Evolutionary conservation across 1,140 invertebrate species (phyloP).

Genomic region (Drosophila triauraria): DNA sequence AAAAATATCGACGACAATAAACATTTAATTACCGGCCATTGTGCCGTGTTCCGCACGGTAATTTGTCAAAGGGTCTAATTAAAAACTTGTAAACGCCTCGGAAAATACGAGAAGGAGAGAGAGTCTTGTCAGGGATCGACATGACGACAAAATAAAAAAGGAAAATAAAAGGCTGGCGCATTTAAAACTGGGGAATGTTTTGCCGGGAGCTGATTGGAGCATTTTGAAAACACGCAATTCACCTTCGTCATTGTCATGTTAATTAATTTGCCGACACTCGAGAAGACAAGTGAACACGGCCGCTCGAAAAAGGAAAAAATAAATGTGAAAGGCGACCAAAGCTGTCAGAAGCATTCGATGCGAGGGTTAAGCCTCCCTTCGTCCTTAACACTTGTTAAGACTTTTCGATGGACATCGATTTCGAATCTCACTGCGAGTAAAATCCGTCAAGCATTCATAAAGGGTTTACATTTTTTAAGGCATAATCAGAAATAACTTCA

Average conservation of each 20-base stretch:
- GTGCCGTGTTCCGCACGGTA: conserved; percentile 31
- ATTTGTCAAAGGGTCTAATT: conserved; percentile 73
- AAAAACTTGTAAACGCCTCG: conserved; percentile 70
- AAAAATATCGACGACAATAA: conserved; percentile 70
- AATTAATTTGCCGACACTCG: conserved; percentile 78
- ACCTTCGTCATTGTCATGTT: conserved; percentile 84
- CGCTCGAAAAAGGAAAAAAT: conserved; percentile 20
- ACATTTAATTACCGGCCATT: conserved; percentile 75
- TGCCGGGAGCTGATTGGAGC: conserved; percentile 46
- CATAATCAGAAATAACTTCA: background rate
- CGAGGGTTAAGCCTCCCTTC: conserved; percentile 17
- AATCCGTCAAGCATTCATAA: background rate
- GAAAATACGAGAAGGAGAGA: conserved; percentile 19
- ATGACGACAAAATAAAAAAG: conserved; percentile 12
- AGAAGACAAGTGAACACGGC: conserved; percentile 72
- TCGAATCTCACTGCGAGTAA: conserved; percentile 2
- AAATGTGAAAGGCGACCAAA: conserved; percentile 28
- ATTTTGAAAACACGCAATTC: conserved; percentile 73
- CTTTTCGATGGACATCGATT: conserved; percentile 76
- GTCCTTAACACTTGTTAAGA: conserved; percentile 67
- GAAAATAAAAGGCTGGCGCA: conserved; percentile 19
- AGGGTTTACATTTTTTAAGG: too few species aligned
- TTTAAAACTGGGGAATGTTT: conserved; percentile 37
- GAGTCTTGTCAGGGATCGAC: conserved; percentile 32
- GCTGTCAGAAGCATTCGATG: conserved; percentile 70